Evolutionary conservation across 2,888 invertebrate genomes (phyloP).

Genomic region (Pogonocherus hispidulus): DNA sequence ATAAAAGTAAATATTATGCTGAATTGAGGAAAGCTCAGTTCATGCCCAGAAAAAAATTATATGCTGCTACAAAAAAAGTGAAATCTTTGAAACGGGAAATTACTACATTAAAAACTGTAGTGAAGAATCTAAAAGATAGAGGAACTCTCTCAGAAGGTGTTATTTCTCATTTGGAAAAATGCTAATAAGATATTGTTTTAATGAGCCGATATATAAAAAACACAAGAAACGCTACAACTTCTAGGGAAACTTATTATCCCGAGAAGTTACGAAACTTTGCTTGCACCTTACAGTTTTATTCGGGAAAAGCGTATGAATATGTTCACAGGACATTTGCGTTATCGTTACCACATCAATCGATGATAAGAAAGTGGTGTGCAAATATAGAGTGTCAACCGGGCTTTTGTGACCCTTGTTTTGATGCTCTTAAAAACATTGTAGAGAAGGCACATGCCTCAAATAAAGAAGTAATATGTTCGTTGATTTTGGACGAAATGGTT

Average conservation of each 20-base stretch:
- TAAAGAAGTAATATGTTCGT: neutral
- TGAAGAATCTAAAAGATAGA: too few species aligned
- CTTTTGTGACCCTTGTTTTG: neutral
- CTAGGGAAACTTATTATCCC: neutral
- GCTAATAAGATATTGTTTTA: too few species aligned
- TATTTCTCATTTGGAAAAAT: too few species aligned
- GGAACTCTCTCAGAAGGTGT: too few species aligned
- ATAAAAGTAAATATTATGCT: too few species aligned
- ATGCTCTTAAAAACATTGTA: neutral
- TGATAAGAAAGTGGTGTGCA: neutral
- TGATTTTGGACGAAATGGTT: slow-evolving; percentile 1
- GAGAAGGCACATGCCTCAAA: neutral
- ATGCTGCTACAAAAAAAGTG: too few species aligned
- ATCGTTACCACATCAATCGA: neutral
- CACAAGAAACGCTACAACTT: too few species aligned
- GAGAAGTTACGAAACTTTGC: neutral
- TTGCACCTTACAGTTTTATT: slow-evolving; percentile 1
- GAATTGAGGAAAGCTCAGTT: too few species aligned
- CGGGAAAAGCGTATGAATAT: neutral
- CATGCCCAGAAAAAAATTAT: too few species aligned
- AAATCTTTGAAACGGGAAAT: too few species aligned
- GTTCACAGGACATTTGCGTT: neutral
- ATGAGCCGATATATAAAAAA: too few species aligned
- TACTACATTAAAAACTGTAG: too few species aligned
- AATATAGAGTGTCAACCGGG: slow-evolving; percentile 5